A percentile compares a stretch with the other conserved stretches of the same genome.
Conservation (phyloP, 1,140 invertebrate genomes). For the Helicorthomorpha holstii region DNA sequence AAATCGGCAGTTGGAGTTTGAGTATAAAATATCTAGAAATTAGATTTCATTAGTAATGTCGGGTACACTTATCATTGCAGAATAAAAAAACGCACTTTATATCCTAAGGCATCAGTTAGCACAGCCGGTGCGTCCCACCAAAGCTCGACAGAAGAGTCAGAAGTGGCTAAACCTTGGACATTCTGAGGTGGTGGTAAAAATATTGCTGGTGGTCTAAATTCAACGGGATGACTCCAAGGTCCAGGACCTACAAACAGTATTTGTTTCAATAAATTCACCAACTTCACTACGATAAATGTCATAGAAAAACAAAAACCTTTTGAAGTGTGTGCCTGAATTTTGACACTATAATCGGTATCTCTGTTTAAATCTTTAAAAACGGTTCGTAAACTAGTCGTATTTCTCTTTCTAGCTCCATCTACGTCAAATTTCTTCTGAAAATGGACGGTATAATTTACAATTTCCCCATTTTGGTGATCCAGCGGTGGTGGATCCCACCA, state of each 20-base stretch:
- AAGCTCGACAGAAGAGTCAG: constrained; percentile 64
- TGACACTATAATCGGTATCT: constrained; percentile 87
- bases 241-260: constrained; percentile 42
- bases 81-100: constrained; percentile 28
- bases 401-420: constrained; percentile 54
- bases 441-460: constrained; percentile 78
- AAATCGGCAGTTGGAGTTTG: constrained; percentile 82
- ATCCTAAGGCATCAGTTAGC: constrained; percentile 61
- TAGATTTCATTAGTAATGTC: no score
- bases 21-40: constrained; percentile 80
- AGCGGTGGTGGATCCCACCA: constrained; percentile 78
- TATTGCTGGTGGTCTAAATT: constrained; percentile 68
- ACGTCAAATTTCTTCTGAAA: constrained; percentile 82
- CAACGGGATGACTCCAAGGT: constrained; percentile 70
- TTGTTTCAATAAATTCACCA: background rate
- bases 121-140: constrained; percentile 91
- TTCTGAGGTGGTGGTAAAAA: constrained; percentile 71
- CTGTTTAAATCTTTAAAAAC: constrained; percentile 87
- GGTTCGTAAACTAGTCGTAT: constrained; percentile 58
- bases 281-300: background rate
- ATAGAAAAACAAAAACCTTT: constrained; percentile 30
- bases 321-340: constrained; percentile 76
- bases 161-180: constrained; percentile 78
- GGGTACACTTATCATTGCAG: no score
- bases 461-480: constrained; percentile 80